phyloP scores from a whole-genome alignment of 1,140 invertebrate genomes.

The Ruditapes philippinarum region DNA sequence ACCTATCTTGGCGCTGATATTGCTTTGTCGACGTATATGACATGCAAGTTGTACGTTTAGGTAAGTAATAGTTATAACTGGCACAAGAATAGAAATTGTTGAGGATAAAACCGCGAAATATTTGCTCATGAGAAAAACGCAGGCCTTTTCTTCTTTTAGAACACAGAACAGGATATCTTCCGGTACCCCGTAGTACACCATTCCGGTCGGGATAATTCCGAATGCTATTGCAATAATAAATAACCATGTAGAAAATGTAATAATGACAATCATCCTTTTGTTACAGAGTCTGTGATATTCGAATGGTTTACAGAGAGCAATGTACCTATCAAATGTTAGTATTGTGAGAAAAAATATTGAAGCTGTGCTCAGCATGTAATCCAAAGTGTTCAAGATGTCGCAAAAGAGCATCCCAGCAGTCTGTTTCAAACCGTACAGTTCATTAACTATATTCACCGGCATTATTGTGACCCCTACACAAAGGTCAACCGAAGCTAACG shows the following conservation, averaged over 20 bases:
- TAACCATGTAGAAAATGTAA: background rate
- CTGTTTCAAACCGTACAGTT: background rate
- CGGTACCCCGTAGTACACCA: background rate
- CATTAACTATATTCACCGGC: background rate
- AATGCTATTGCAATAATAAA: background rate
- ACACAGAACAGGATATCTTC: background rate
- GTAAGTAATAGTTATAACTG: background rate
- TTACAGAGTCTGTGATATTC: background rate
- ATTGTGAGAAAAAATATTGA: background rate
- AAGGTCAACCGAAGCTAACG: background rate
- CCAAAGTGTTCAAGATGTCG: background rate
- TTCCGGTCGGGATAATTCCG: background rate
- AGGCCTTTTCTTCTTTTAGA: background rate
- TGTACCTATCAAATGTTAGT: conserved; percentile 5
- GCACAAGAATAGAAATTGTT: background rate
- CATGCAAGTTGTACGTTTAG: background rate
- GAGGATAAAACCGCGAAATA: background rate
- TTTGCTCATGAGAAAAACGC: background rate
- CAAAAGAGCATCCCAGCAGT: background rate
- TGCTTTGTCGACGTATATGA: background rate
- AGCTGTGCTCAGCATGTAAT: background rate
- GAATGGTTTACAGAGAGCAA: conserved; percentile 8
- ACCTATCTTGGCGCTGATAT: background rate
- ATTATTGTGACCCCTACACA: background rate
- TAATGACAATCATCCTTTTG: background rate